Evolutionary conservation across 30 jellyfish, hydroid and myxozoan genomes (phyloP).

Genomic region (Rhopilema esculentum): DNA sequence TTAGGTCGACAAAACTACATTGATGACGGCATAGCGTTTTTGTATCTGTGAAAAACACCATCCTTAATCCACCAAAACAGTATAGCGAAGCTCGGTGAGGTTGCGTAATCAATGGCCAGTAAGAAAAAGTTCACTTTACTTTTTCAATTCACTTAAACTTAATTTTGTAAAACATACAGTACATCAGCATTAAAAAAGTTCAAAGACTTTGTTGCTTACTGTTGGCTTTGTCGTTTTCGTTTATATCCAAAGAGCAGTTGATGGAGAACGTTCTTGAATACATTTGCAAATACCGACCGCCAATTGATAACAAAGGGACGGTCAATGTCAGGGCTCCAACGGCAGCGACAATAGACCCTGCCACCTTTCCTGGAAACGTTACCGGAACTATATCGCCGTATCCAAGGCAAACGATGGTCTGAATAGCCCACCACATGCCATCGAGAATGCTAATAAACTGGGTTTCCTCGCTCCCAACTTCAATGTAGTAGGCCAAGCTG

Average conservation of each 20-base stretch:
- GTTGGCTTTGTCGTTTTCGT: too few relatives aligned
- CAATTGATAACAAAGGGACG: constrained; percentile 80
- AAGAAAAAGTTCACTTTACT: too few relatives aligned
- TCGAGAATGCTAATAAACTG: constrained; percentile 77
- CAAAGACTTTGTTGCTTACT: too few relatives aligned
- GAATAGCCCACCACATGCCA: constrained; percentile 93
- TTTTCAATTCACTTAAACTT: too few relatives aligned
- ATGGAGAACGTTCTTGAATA: constrained; percentile 64
- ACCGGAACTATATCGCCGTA: constrained; percentile 89
- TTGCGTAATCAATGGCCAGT: too few relatives aligned
- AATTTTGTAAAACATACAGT: too few relatives aligned
- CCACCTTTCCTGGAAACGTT: constrained; percentile 77
- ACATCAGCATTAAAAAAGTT: too few relatives aligned
- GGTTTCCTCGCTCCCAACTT: constrained; percentile 48
- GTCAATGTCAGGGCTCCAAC: constrained; percentile 85
- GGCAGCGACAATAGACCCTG: constrained; percentile 73
- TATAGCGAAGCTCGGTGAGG: too few relatives aligned
- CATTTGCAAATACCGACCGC: constrained; percentile 67
- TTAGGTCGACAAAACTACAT: too few relatives aligned
- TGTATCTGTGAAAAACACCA: too few relatives aligned
- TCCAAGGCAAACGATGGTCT: constrained; percentile 82
- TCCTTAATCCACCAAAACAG: too few relatives aligned
- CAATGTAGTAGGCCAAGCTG: constrained; percentile 72
- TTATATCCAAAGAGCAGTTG: constrained; percentile 5
- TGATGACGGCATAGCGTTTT: too few relatives aligned